Evolutionary conservation across 2,113 vertebrate genomes (phyloP).

Genomic region (Protobothrops flavoviridis): DNA sequence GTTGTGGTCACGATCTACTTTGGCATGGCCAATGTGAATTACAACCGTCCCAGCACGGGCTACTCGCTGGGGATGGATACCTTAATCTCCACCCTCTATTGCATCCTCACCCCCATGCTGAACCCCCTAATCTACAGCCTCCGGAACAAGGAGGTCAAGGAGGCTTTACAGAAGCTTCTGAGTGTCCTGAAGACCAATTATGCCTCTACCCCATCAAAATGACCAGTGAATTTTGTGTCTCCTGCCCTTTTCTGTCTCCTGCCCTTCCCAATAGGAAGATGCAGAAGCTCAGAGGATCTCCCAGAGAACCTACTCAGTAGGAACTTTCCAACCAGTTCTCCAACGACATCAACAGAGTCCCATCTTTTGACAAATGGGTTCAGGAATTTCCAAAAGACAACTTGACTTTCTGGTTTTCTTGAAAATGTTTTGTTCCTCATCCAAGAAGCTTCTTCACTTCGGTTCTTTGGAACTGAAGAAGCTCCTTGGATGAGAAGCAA

Average conservation of each 20-base stretch:
- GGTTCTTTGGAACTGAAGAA: too few relatives aligned
- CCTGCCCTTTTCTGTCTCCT: not conserved
- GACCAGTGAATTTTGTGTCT: not conserved
- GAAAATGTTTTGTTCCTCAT: not conserved
- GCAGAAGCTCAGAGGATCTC: not conserved
- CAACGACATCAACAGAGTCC: not conserved
- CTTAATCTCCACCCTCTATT: constrained; percentile 4
- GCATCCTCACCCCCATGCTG: constrained; percentile 11
- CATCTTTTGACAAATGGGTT: not conserved
- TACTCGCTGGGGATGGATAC: not conserved
- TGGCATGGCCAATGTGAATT: not conserved
- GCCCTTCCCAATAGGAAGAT: not conserved
- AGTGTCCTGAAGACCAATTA: not conserved
- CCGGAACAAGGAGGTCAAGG: constrained; percentile 12
- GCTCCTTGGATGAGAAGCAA: too few relatives aligned
- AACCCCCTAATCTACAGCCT: constrained; percentile 21
- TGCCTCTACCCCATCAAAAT: not conserved
- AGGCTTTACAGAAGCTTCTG: not conserved
- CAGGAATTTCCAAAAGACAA: not conserved
- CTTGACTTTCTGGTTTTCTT: not conserved
- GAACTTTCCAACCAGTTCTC: not conserved
- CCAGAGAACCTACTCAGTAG: not conserved
- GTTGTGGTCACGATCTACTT: constrained; percentile 11
- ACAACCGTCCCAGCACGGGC: not conserved
- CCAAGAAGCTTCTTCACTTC: too few relatives aligned